These are phyloP conservation scores for Bombus impatiens DNA, from an alignment of 1,140 invertebrate genomes.

Conservation along the genomic window DNA sequence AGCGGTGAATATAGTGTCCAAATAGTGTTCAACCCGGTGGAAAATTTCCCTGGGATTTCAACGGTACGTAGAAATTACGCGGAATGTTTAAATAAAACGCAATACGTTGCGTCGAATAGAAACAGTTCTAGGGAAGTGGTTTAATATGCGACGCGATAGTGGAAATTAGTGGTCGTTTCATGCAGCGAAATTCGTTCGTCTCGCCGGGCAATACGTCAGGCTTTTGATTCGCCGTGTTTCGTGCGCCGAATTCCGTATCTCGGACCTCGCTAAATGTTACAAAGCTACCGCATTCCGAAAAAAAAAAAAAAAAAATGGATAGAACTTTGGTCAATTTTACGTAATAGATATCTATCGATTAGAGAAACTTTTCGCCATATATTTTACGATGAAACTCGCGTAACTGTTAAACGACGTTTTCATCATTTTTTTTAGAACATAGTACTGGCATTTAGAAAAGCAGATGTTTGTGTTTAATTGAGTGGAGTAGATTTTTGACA, in stretches of 20 bases:
- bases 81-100: constrained; percentile 25
- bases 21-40: constrained; percentile 3
- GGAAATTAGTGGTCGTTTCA: background rate
- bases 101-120: background rate
- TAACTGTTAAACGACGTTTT: background rate
- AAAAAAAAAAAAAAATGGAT: no score
- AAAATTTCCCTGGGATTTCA: constrained; percentile 26
- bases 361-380: no score
- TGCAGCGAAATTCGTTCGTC: background rate
- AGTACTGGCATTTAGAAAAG: background rate
- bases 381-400: no score
- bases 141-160: constrained; percentile 37
- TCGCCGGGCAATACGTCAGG: background rate
- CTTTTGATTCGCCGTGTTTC: background rate
- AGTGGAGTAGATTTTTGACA: background rate
- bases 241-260: background rate
- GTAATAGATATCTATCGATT: background rate
- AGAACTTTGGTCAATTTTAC: background rate
- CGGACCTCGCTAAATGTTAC: background rate
- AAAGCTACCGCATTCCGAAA: background rate
- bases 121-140: constrained; percentile 6
- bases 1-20: background rate
- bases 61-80: background rate
- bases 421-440: background rate
- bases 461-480: background rate